A percentile compares a stretch with the other conserved stretches of the same genome.
Evolutionary conservation across 1,140 invertebrate species (phyloP).

Genomic region (Bombus polaris): DNA sequence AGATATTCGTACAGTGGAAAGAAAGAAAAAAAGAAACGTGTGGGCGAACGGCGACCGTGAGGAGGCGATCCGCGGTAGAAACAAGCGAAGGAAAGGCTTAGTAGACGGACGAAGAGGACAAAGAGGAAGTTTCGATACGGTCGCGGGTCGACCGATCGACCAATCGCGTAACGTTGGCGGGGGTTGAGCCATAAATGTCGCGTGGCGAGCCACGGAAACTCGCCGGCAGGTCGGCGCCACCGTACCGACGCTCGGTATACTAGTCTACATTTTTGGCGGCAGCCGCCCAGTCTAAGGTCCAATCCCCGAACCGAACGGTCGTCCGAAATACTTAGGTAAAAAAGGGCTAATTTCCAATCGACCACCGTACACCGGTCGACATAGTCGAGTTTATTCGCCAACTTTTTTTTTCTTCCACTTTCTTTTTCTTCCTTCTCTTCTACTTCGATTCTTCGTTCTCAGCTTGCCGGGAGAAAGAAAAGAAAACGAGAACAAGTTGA

Average conservation of each 20-base stretch:
- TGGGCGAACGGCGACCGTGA: slow-evolving; percentile 28
- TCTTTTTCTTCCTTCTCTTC: neutral
- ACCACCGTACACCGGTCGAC: slow-evolving; percentile 18
- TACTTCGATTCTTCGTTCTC: neutral
- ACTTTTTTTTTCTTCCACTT: neutral
- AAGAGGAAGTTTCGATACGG: neutral
- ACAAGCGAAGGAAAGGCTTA: neutral
- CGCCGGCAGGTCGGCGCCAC: slow-evolving; percentile 77
- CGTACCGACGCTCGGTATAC: slow-evolving; percentile 76
- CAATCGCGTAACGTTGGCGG: slow-evolving; percentile 67
- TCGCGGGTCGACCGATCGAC: slow-evolving; percentile 37
- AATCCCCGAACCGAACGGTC: slow-evolving; percentile 83
- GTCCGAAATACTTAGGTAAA: slow-evolving; percentile 82
- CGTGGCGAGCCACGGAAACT: slow-evolving; percentile 61
- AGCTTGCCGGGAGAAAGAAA: neutral
- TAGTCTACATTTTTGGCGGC: slow-evolving; percentile 80
- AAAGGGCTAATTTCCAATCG: slow-evolving; percentile 27
- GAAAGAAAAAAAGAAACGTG: neutral
- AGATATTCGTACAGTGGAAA: neutral
- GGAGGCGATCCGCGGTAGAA: slow-evolving; percentile 1
- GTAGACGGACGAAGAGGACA: neutral
- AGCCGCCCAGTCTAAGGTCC: slow-evolving; percentile 81
- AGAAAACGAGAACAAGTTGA: neutral
- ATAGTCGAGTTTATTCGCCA: neutral
- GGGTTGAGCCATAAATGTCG: slow-evolving; percentile 81